Base-by-base conservation (phyloP, 2,797 vertebrate genomes). In the Cyprinella venusta region DNA sequence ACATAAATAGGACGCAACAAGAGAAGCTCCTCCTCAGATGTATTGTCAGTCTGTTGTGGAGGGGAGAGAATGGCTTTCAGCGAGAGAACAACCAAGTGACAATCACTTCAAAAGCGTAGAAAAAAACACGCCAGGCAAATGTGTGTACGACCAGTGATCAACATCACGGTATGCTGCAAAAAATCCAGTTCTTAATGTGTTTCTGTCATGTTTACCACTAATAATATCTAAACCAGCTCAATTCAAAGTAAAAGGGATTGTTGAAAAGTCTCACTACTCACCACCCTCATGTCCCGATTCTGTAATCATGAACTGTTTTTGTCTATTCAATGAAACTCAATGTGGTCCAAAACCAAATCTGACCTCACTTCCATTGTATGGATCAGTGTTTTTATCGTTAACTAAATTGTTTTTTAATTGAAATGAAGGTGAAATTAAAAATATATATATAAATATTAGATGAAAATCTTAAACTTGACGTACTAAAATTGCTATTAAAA, bases 31-130 rank as follows among this genome's bases (percentile, higher is more conserved):
- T 79, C 68, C 56, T 63, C 48, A 54, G 65, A 65, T 64, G 40
- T 81, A 61, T 64, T 63, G 42, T 75, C 61, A 36, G 24, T 70
- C 72, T 21, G 74, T 8, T 65, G 72, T 72, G 40, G 40, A 81
- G 59, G 59, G 52, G 45, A 71, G n/a, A 69, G 45, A 83, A 88
- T 86, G 87, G 83, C 85, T 87, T 86, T 79, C 70, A 70, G 69
- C 85, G 82, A 81, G 70, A 71, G 72, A 61, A 80, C 70, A 85
- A 69, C 76, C 79, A 85, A 33, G 84, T 88, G 81, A 82, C 65
- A 71, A 84, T 87, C 78, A 80, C 76, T 82, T 52, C 69, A 85
- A 78, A 26, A 75, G 76, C 83, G 80, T 82, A 86, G 79, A 88
- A 88, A 88, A 52, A 61, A 80, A 82, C 64, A 50, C 85, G 9